These are phyloP conservation scores for Forbesichthys agassizii DNA, from an alignment of 2,113 vertebrate genomes.

Conservation along the genomic window DNA sequence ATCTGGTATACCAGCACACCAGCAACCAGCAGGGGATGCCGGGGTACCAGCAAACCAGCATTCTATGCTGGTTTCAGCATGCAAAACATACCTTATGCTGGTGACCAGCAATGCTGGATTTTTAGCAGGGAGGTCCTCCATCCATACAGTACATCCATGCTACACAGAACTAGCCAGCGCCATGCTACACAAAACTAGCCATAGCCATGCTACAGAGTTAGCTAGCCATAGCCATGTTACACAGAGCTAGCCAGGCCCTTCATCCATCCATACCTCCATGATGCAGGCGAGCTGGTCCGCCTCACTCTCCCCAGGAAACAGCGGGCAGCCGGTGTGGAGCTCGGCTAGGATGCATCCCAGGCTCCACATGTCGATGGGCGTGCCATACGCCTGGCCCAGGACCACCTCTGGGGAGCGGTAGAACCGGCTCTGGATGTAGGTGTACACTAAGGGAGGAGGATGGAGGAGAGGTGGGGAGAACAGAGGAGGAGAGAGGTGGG, in stretches of 20 bases:
- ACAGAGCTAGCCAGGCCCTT: not conserved
- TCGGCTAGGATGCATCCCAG: conserved; percentile 93
- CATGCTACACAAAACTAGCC: too few species aligned
- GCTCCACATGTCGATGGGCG: conserved; percentile 97
- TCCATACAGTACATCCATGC: too few species aligned
- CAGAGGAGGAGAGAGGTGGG: not conserved
- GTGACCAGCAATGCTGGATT: too few species aligned
- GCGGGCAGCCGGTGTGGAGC: conserved; percentile 86
- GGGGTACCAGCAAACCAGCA: too few species aligned
- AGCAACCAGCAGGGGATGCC: too few species aligned
- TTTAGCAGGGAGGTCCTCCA: too few species aligned
- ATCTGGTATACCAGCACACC: too few species aligned
- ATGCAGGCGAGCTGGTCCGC: conserved; percentile 92
- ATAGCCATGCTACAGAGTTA: too few species aligned
- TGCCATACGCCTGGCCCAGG: conserved; percentile 90
- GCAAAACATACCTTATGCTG: too few species aligned
- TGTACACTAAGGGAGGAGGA: conserved; percentile 79
- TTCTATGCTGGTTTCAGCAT: too few species aligned
- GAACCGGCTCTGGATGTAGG: conserved; percentile 94
- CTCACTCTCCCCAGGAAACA: conserved; percentile 92
- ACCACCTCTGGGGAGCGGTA: conserved; percentile 95
- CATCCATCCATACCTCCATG: conserved; percentile 83
- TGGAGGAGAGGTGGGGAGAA: not conserved
- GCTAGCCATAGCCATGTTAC: not conserved
- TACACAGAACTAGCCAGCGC: too few species aligned